Conservation (phyloP, 2,797 vertebrate species). For the Kryptolebias ocellatus region DNA sequence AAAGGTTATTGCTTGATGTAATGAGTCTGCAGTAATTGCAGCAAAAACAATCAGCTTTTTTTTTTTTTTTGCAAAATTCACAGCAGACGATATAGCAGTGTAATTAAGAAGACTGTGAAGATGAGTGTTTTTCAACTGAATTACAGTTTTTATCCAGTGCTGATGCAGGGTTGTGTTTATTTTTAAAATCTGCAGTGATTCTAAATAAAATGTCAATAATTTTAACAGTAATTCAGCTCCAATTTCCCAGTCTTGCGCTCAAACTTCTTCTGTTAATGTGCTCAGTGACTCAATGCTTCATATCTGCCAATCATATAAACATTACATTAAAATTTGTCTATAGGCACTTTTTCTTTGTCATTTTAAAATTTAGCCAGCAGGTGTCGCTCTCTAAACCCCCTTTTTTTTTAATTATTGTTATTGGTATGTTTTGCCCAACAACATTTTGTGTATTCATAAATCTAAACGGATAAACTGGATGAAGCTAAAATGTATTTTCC, state of each 20-base stretch:
- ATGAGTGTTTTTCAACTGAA: not conserved
- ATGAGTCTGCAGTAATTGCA: not conserved
- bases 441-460: no score
- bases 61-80: not conserved
- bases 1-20: no score
- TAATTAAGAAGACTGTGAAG: not conserved
- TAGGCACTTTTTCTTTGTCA: not conserved
- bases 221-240: no score
- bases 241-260: no score
- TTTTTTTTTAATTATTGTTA: not conserved
- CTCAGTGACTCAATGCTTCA: not conserved
- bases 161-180: no score
- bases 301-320: not conserved
- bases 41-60: not conserved
- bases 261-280: not conserved
- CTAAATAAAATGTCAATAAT: no score
- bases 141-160: no score
- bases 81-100: no score
- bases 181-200: no score
- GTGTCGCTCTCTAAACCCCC: not conserved
- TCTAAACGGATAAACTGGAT: no score
- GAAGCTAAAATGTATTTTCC: no score
- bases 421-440: not conserved
- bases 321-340: no score
- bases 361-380: constrained; percentile 2